Percentiles rank a stretch among this genome's conserved stretches.
phyloP scores from a whole-genome alignment of 2,797 vertebrate species.

The Natrix natrix region DNA sequence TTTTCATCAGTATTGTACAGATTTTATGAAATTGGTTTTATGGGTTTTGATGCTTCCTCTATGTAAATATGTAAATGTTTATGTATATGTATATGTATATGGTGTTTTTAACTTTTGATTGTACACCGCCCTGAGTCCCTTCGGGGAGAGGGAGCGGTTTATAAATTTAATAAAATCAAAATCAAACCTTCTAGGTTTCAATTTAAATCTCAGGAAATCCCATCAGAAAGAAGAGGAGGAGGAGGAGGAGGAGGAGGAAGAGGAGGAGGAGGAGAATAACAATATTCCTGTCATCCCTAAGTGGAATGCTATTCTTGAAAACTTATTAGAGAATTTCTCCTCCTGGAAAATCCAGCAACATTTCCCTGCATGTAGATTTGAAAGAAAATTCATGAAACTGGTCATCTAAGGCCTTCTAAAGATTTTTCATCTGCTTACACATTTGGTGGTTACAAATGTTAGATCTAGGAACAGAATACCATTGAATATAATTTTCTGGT shows the following conservation, averaged over 20 bases:
- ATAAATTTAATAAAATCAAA: too few species aligned
- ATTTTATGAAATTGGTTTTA: too few species aligned
- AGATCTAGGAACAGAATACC: not conserved
- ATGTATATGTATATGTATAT: too few species aligned
- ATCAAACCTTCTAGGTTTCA: not conserved
- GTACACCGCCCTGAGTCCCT: too few species aligned
- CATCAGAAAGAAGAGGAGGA: not conserved
- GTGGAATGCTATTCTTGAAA: not conserved
- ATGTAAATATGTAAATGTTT: too few species aligned
- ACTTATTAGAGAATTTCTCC: not conserved
- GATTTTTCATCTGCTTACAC: not conserved
- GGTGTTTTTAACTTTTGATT: too few species aligned
- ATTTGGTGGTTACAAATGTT: not conserved
- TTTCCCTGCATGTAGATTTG: not conserved
- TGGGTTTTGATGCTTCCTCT: too few species aligned
- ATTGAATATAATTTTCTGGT: not conserved
- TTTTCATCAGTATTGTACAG: too few species aligned
- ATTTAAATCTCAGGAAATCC: not conserved
- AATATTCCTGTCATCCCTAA: not conserved
- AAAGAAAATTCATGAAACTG: not conserved
- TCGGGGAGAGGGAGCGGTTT: too few species aligned
- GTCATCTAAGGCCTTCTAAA: not conserved
- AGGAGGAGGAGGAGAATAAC: not conserved
- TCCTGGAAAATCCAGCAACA: not conserved
- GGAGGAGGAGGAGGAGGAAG: not conserved